These are phyloP conservation scores for Acanthopleura granulata DNA, from an alignment of 2,888 invertebrate species.

Conservation along the genomic window DNA sequence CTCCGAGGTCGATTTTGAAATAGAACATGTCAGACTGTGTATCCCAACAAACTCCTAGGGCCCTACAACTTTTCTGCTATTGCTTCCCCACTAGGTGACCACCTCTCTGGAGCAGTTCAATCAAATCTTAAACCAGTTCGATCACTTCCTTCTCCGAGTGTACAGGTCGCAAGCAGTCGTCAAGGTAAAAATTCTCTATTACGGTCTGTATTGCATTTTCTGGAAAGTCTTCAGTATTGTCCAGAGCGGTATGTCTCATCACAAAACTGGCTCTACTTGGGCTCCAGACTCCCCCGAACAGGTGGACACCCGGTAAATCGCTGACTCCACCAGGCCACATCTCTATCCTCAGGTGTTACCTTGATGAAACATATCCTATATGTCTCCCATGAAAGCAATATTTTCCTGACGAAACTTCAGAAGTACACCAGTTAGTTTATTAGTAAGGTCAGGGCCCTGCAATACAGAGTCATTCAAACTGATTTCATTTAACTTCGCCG, in stretches of 20 bases:
- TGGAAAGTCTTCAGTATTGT: background rate
- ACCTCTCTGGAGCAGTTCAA: background rate
- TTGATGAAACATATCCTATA: conserved; percentile 23
- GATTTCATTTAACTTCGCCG: conserved; percentile 12
- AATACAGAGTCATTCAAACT: background rate
- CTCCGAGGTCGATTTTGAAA: no score
- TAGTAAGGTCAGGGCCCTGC: conserved; percentile 20
- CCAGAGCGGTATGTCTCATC: conserved; percentile 6
- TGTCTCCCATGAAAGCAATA: conserved; percentile 22
- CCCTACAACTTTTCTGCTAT: conserved; percentile 4
- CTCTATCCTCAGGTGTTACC: conserved; percentile 15
- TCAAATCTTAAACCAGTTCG: background rate
- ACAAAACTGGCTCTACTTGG: conserved; percentile 23
- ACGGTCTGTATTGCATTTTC: conserved; percentile 17
- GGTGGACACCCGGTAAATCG: background rate
- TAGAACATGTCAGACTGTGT: no score
- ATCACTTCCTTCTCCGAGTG: background rate
- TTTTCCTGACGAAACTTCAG: no score
- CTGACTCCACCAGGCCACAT: conserved; percentile 20
- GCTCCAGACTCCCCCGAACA: conserved; percentile 25
- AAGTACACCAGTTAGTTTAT: conserved; percentile 15
- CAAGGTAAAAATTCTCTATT: conserved; percentile 22
- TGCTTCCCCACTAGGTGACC: conserved; percentile 18
- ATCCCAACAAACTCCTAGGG: no score
- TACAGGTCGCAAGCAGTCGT: conserved; percentile 20